phyloP scores from a whole-genome alignment of 2,888 invertebrate species.

The Agonopterix subpropinquella region DNA sequence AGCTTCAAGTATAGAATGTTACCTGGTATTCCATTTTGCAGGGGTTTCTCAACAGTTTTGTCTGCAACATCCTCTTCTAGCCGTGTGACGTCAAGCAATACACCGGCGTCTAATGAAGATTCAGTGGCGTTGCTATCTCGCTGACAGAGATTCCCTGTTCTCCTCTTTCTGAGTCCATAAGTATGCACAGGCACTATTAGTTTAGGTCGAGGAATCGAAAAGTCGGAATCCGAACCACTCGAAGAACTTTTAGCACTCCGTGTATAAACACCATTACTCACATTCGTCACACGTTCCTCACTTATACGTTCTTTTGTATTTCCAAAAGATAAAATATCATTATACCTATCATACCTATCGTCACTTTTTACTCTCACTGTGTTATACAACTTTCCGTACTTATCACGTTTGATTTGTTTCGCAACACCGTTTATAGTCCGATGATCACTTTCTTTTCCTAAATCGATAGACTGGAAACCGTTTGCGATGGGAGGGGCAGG shows the following conservation, averaged over 20 bases:
- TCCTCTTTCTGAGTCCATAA: constrained; percentile 85
- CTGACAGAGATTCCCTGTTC: constrained; percentile 84
- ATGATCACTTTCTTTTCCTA: constrained; percentile 64
- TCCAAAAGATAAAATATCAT: constrained; percentile 57
- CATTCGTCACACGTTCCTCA: constrained; percentile 43
- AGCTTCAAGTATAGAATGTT: constrained; percentile 14
- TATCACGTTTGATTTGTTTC: constrained; percentile 66
- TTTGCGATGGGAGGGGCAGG: constrained; percentile 37
- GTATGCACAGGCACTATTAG: constrained; percentile 92
- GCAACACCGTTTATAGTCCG: constrained; percentile 62
- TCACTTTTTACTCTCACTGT: constrained; percentile 72
- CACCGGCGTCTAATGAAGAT: constrained; percentile 57
- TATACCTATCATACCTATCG: constrained; percentile 64
- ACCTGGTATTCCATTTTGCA: constrained; percentile 51
- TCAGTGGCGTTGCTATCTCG: constrained; percentile 66
- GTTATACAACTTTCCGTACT: constrained; percentile 63
- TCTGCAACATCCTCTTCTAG: constrained; percentile 38
- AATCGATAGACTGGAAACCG: constrained; percentile 49
- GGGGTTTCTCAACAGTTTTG: constrained; percentile 31
- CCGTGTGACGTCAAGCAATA: constrained; percentile 57
- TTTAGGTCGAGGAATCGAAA: constrained; percentile 89
- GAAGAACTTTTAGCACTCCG: constrained; percentile 70
- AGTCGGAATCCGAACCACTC: constrained; percentile 79
- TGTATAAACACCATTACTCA: constrained; percentile 32
- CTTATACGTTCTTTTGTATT: constrained; percentile 44